Evolutionary conservation across 2,888 invertebrate genomes (phyloP), one percentile per base, ranked within the genome.

Genomic region (Hesperia comma): DNA sequence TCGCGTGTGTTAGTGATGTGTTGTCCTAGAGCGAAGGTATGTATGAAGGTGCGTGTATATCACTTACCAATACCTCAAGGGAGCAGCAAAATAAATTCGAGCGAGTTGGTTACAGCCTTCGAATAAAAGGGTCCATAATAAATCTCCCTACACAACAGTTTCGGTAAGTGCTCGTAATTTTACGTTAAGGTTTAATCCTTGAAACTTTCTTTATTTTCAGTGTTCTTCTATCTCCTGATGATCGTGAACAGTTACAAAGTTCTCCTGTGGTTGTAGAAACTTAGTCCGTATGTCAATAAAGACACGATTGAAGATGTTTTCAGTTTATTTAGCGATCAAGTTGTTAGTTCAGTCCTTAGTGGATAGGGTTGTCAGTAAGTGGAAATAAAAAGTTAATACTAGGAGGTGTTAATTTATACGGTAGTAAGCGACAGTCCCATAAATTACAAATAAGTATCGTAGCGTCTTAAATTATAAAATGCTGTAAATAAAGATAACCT

Each of bases 171-270:
- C 15, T 17, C 43, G 43, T 46, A 17, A 46, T 46, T 46, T 46
- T 21, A 21, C 19, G 21, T 3, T 51, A 21, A 51, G 43, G 14
- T 51, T 58, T 61, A 51, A 51, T 12, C 53, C 53, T 37, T 33
- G 14, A 54, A 62, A 62, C 56, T 51, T 46, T 60, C 63, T 41
- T 74, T 69, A 66, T 64, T 82, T 76, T 62, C 81, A 83, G 83
- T 77, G 19, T 78, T 72, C 53, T 70, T 80, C 43, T 82, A 83
- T 67, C 76, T 76, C 37, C 63, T 82, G 32, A 71, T 74, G 33
- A 75, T 82, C 8, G 76, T 82, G 2, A 83, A 83, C 71, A 83
- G 81, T 69, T 82, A 74, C 37, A 82, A 77, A 63, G 43, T 79
- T 17, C 54, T 75, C 15, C 71, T 75, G 71, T 74, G 61, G 60